phyloP scores from a whole-genome alignment of 2,888 invertebrate genomes.

The Trisateles emortualis region DNA sequence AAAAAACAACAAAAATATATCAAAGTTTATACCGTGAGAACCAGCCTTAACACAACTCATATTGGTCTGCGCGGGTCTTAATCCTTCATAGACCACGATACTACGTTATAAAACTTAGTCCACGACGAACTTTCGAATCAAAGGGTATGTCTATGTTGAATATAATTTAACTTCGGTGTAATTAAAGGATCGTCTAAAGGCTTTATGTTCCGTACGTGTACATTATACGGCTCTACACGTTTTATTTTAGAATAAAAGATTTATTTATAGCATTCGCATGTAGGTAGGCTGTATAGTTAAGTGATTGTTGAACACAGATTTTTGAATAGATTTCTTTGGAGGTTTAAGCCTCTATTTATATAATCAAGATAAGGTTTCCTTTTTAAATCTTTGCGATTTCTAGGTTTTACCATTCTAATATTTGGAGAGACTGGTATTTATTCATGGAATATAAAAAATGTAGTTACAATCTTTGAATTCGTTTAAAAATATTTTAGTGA shows the following conservation, averaged over 20 bases:
- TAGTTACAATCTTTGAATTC: too few relatives aligned
- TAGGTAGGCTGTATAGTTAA: neutral
- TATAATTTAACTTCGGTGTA: constrained; percentile 55
- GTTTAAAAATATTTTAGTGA: too few relatives aligned
- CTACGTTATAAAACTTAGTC: constrained; percentile 45
- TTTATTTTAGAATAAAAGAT: constrained; percentile 1
- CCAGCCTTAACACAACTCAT: constrained; percentile 35
- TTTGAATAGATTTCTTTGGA: constrained; percentile 4
- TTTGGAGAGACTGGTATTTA: too few relatives aligned
- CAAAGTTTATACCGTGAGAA: neutral
- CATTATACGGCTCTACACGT: neutral
- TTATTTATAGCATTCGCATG: neutral
- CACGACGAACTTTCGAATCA: constrained; percentile 60
- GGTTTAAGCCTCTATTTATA: neutral
- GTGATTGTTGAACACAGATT: neutral
- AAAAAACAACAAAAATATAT: too few relatives aligned
- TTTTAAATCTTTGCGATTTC: too few relatives aligned
- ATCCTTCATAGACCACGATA: constrained; percentile 63
- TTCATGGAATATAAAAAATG: too few relatives aligned
- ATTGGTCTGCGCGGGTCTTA: constrained; percentile 34
- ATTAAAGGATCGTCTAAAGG: constrained; percentile 34
- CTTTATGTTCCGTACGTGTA: constrained; percentile 17
- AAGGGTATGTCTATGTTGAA: constrained; percentile 51
- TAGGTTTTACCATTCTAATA: too few relatives aligned
- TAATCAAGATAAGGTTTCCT: neutral